These are phyloP conservation scores for Tachypleus tridentatus DNA, from an alignment of 1,140 invertebrate species.

Conservation along the genomic window DNA sequence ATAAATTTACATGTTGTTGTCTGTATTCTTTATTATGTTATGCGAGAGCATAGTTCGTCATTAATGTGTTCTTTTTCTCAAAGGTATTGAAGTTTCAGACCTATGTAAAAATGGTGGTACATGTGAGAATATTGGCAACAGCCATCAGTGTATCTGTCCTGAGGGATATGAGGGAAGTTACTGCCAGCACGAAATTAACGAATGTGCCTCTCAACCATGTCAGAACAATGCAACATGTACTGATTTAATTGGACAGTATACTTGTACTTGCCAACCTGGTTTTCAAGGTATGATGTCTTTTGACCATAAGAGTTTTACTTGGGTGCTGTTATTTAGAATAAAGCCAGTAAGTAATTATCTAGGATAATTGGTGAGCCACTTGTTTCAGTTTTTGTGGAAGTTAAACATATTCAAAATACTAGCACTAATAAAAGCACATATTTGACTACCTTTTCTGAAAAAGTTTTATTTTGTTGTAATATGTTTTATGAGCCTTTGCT, in stretches of 20 bases:
- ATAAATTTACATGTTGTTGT: no score
- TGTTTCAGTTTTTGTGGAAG: no score
- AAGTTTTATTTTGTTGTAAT: no score
- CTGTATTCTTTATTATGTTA: conserved; percentile 36
- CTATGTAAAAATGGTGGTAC: conserved; percentile 83
- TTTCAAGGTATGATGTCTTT: conserved; percentile 41
- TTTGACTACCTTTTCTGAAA: no score
- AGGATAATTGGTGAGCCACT: no score
- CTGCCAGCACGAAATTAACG: conserved; percentile 76
- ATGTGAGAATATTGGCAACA: conserved; percentile 70
- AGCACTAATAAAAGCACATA: not conserved
- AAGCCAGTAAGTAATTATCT: conserved; percentile 27
- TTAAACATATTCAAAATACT: not conserved
- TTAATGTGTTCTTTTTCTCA: conserved; percentile 56
- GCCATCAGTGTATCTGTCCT: conserved; percentile 70
- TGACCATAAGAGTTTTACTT: conserved; percentile 45
- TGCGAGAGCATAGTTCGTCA: conserved; percentile 42
- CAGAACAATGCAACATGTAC: conserved; percentile 33
- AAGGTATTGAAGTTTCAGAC: conserved; percentile 47
- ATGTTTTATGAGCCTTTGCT: no score
- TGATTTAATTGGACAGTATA: conserved; percentile 79
- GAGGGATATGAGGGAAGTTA: conserved; percentile 83
- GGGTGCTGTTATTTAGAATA: conserved; percentile 51
- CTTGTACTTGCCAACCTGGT: conserved; percentile 21
- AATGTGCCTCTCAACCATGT: conserved; percentile 66